Percentiles rank a stretch among this genome's conserved stretches.
These are phyloP conservation scores for Eutolmus rufibarbis DNA, from an alignment of 2,888 invertebrate genomes.

Conservation along the genomic window DNA sequence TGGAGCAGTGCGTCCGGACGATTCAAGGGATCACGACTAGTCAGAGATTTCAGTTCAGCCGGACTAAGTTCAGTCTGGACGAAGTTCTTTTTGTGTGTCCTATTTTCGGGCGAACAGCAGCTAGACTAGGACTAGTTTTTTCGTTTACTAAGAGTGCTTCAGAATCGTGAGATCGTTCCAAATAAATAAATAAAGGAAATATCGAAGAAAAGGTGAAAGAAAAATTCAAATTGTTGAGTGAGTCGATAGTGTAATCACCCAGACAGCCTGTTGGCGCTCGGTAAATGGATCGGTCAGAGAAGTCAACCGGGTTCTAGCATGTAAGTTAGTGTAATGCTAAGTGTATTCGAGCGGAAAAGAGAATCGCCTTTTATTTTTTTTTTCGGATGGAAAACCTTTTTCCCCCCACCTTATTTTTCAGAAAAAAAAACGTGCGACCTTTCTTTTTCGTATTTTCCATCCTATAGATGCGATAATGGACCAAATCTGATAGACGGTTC, in stretches of 20 bases:
- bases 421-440: slow-evolving; percentile 15
- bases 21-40: neutral
- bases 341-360: neutral
- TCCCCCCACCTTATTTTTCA: neutral
- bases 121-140: neutral
- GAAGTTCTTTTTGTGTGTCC: neutral
- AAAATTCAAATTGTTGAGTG: neutral
- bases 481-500: slow-evolving; percentile 1
- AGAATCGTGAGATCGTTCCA: neutral
- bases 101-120: neutral
- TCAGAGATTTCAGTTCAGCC: neutral
- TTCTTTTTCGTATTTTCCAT: slow-evolving; percentile 6
- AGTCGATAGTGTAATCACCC: neutral
- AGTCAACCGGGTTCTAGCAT: neutral
- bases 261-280: neutral
- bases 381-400: neutral
- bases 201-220: neutral
- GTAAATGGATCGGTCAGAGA: neutral
- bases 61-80: neutral
- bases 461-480: neutral
- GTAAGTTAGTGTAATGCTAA: neutral
- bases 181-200: neutral
- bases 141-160: neutral
- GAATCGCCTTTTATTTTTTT: neutral
- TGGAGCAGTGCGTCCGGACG: neutral